Percentiles rank a stretch among this genome's conserved stretches.
phyloP scores from a whole-genome alignment of 2,113 vertebrate genomes.

The Anas platyrhynchos region DNA sequence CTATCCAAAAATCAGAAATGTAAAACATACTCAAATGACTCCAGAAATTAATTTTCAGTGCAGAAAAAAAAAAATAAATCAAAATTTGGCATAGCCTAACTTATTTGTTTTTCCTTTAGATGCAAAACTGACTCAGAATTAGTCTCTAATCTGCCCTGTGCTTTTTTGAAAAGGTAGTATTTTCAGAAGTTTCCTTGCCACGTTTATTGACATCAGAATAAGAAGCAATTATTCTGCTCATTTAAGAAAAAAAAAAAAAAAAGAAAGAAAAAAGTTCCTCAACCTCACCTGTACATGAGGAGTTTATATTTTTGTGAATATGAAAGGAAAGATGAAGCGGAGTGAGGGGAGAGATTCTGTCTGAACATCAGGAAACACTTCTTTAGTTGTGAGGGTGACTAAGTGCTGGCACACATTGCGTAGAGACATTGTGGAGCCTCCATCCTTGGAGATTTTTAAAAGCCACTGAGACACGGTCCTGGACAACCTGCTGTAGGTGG shows the following conservation, averaged over 20 bases:
- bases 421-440: background rate
- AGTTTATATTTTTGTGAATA: background rate
- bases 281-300: background rate
- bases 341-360: background rate
- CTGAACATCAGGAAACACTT: background rate
- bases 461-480: background rate
- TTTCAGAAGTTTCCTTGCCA: background rate
- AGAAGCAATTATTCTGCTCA: background rate
- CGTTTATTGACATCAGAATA: background rate
- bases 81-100: background rate
- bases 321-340: background rate
- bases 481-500: background rate
- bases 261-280: background rate
- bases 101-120: background rate
- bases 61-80: background rate
- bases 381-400: background rate
- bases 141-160: background rate
- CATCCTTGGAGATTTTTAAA: background rate
- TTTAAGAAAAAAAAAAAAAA: background rate
- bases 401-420: background rate
- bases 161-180: background rate
- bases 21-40: background rate
- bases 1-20: background rate
- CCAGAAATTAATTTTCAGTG: background rate
- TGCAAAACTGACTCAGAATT: background rate